Base-by-base conservation (phyloP, 64 coral and sea anemone species). In the Stylophora pistillata region DNA sequence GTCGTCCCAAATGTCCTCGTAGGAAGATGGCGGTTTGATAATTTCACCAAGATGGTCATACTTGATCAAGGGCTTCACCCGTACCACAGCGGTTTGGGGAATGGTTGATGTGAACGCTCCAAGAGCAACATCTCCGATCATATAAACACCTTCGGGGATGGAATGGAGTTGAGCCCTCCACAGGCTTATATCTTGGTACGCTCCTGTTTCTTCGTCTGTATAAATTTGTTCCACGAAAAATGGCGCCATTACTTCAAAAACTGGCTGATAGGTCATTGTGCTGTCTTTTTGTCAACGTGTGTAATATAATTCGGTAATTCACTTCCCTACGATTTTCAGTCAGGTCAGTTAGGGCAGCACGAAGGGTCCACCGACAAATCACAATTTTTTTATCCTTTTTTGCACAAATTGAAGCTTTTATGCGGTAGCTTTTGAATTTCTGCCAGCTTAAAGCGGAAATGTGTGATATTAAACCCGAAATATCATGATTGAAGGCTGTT, bases 91-190 rank as follows among this genome's bases (percentile, higher is more conserved):
- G 1, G 53, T 57, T 27, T 12, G 2, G 11, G 76, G 76, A 25
- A 78, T 15, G 0, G 18, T 4, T 11, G 18, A 5, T 7, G 53
- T 26, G 12, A 57, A 27, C 11, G 25, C 53, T 26, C 21, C 11
- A 20, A 78, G 15, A 28, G 76, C 76, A 11, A 78, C 54, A 3
- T 78, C 23, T 0, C 76, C 76, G 15, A 78, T 30, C 55, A 78
- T 78, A 26, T 28, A 78, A 13, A n/a, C 53, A 12, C 76, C 76
- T 58, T 78, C 54, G 4, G 76, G 76, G 55, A 78, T 58, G n/a
- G 37, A 56, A 12, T 56, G 9, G n/a, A 78, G 10, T 7, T 28
- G 53, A 58, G 55, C 76, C 30, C 29, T 21, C 13, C 23, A 58
- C 23, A 78, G 25, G 29, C 53, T 78, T 10, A 78, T n/a, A 57